Evolutionary conservation across 2,888 invertebrate species (phyloP), one percentile per base, ranked within the genome.

Genomic region (Platerodrilus igneus): DNA sequence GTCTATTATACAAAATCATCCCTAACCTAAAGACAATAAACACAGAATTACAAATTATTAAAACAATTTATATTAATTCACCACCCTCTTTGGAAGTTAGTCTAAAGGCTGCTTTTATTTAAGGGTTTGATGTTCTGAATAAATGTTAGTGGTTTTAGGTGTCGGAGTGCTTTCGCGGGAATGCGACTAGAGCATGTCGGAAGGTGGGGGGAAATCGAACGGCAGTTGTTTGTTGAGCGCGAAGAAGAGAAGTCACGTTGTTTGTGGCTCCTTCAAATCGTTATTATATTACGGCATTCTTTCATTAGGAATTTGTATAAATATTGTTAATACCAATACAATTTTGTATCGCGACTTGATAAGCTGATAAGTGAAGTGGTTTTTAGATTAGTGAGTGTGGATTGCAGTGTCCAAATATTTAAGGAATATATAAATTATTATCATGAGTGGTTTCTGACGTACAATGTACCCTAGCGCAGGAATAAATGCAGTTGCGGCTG

Each of bases 401-500:
- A 43, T 43, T 43, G 43, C 43, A 43, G 43, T 43, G 43, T 29
- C 17, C 20, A 31, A 26, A 16, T 37, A n/a, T n/a, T n/a, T n/a
- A n/a, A n/a, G n/a, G n/a, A n/a, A n/a, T n/a, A n/a, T n/a, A 3
- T 30, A 41, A 41, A 28, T 38, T 30, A 44, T 26, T 56, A 56
- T 53, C 49, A 67, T 67, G 67, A 59, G 56, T 57, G 50, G 51
- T 56, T 66, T 62, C 56, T 44, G 44, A 68, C 67, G 59, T 60
- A 76, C 76, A 72, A 87, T 87, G 86, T 87, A 86, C 79, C 85
- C 86, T 53, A 83, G 82, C 75, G 82, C 84, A 74, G 84, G 84
- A 75, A 86, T 86, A 81, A 86, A 86, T 75, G 85, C 86, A 70
- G 87, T 81, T 67, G 85, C 83, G 71, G 85, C 84, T 72, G 85